Evolutionary conservation across 64 coral and sea anemone genomes (phyloP), one percentile per base, ranked within the genome.

Genomic region (Trachythela sp.): DNA sequence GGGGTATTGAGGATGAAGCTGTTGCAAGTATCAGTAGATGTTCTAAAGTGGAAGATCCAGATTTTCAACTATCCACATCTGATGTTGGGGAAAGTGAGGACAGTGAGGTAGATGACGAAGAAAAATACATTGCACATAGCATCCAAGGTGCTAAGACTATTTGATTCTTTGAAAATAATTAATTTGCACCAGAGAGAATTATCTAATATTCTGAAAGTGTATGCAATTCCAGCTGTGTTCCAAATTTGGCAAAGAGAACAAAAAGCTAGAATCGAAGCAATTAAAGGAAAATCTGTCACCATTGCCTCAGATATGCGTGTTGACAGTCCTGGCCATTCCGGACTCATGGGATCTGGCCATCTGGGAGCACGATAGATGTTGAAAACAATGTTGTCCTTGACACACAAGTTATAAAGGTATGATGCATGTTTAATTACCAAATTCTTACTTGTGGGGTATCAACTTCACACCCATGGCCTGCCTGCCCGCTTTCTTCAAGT

Each of bases 131-230:
- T 60, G 50, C 33, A 48, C 85, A 59, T 87, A 87, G 29, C 85
- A 37, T 35, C 85, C 51, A 87, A 87, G 48, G 85, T 59, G 48
- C 75, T 80, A 35, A 10, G 75, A 80, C 34, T 80, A 80, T 80
- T 80, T 80, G 75, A 80, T 80, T 80, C 75, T 80, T 80, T 80
- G 75, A 80, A 80, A 80, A 80, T 80, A 80, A 37, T 80, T 36
- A 38, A 80, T 29, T 13, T 80, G 37, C 75, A 80, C 32, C 75
- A 80, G 50, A 87, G 85, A 60, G 85, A 30, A 54, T 29, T 87
- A 48, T 87, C 51, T 59, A 87, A 87, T 34, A 48, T 87, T 54
- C 49, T 59, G 43, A 87, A 87, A 87, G 7, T 60, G 5, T 87
- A 87, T 58, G 50, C 34, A 87, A 54, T 64, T 51, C 40, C 84